These are phyloP conservation scores for Paramisgurnus dabryanus DNA, from an alignment of 2,113 vertebrate species.

Conservation along the genomic window DNA sequence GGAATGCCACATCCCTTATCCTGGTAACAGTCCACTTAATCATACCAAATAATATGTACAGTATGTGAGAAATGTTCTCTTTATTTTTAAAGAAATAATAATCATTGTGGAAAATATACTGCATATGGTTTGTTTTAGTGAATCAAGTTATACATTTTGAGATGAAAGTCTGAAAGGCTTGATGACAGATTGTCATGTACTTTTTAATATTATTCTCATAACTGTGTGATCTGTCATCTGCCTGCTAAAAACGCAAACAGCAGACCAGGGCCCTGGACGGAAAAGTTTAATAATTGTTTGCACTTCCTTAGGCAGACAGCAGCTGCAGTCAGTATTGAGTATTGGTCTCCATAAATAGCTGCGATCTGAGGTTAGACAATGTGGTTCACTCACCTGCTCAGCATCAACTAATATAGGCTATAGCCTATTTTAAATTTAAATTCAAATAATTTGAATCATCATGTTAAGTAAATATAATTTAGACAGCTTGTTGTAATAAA, in stretches of 20 bases:
- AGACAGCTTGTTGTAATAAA: no score
- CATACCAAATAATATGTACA: constrained; percentile 7
- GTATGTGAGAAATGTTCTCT: not conserved
- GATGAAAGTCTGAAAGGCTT: not conserved
- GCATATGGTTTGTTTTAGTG: not conserved
- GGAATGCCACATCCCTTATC: constrained; percentile 41
- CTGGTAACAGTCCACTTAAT: not conserved
- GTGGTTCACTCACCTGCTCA: constrained; percentile 10
- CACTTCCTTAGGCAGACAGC: not conserved
- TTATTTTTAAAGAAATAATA: not conserved
- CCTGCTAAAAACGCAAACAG: not conserved
- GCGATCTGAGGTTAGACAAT: not conserved
- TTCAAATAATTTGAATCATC: no score
- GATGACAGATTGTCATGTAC: not conserved
- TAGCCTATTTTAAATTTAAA: no score
- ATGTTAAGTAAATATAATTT: no score
- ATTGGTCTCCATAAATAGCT: not conserved
- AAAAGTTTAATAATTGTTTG: constrained; percentile 17
- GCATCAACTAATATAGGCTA: not conserved
- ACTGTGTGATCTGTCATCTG: not conserved
- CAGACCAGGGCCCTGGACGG: not conserved
- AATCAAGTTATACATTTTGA: not conserved
- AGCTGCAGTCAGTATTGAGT: not conserved
- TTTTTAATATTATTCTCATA: not conserved
- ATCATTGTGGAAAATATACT: not conserved